phyloP scores from a whole-genome alignment of 2,797 vertebrate genomes.

The Coranthus polyacanthus region DNA sequence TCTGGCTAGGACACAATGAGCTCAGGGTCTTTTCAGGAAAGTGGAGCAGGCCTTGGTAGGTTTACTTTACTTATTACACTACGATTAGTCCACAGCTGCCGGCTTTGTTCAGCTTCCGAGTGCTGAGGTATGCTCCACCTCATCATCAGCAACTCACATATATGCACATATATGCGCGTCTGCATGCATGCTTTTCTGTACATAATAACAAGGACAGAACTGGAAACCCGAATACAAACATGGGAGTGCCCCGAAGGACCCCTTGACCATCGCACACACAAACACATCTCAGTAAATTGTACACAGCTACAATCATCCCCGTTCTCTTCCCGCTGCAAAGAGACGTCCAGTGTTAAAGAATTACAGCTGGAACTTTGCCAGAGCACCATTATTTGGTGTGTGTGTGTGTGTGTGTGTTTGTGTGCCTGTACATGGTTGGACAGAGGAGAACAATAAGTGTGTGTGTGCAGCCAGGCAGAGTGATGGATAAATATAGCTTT shows the following conservation, averaged over 20 bases:
- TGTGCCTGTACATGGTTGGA: constrained; percentile 29
- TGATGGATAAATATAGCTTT: constrained; percentile 68
- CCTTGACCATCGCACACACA: too few species aligned
- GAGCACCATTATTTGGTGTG: constrained; percentile 32
- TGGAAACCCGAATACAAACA: constrained; percentile 46
- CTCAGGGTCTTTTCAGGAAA: constrained; percentile 66
- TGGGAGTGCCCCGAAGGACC: constrained; percentile 26
- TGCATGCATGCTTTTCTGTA: constrained; percentile 20
- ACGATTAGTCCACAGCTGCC: constrained; percentile 64
- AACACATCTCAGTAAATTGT: neutral
- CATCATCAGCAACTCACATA: constrained; percentile 34
- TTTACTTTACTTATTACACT: constrained; percentile 76
- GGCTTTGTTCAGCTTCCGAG: constrained; percentile 51
- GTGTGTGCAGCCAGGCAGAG: constrained; percentile 58
- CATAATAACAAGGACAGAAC: constrained; percentile 31
- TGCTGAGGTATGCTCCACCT: constrained; percentile 40
- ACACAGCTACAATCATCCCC: neutral
- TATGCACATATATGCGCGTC: constrained; percentile 1
- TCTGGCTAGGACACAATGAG: constrained; percentile 62
- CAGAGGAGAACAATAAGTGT: constrained; percentile 55
- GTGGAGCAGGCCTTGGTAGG: constrained; percentile 66
- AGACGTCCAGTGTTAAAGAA: constrained; percentile 64
- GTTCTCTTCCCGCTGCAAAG: constrained; percentile 52
- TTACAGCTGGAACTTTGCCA: constrained; percentile 65
- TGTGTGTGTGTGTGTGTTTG: constrained; percentile 32